Evolutionary conservation across 2,797 vertebrate genomes (phyloP).

Genomic region (Malurus splendens): DNA sequence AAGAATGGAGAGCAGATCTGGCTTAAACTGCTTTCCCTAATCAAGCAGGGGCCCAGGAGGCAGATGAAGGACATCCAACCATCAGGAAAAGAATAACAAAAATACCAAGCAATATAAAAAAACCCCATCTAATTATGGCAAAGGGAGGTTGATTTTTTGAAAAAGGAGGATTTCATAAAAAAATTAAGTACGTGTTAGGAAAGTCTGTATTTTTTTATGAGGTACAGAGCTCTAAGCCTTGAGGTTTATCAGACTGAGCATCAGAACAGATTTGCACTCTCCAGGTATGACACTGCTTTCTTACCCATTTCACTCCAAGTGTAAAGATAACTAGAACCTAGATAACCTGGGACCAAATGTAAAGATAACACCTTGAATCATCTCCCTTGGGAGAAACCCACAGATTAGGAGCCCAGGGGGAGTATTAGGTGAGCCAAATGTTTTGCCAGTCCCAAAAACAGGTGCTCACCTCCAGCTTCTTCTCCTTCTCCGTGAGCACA

Average conservation of each 20-base stretch:
- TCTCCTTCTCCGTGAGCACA: slow-evolving; percentile 89
- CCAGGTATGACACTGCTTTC: rapidly evolving
- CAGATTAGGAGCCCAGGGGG: rapidly evolving
- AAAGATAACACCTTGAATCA: background rate
- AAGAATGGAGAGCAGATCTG: background rate
- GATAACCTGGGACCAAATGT: background rate
- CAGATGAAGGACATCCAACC: background rate
- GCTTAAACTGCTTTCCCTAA: background rate
- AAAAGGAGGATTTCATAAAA: background rate
- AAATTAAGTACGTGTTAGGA: background rate
- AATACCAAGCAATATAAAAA: background rate
- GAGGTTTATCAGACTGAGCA: background rate
- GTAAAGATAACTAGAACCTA: background rate
- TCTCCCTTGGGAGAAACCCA: rapidly evolving
- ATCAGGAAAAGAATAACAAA: background rate
- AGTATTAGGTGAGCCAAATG: rapidly evolving
- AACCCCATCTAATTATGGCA: rapidly evolving
- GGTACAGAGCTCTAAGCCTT: background rate
- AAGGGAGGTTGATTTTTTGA: background rate
- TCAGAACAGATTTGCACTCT: background rate
- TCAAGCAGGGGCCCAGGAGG: background rate
- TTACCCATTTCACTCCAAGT: background rate
- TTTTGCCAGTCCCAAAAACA: background rate
- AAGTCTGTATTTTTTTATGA: background rate
- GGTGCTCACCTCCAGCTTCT: slow-evolving; percentile 87